These are phyloP conservation scores for Platycnemis pennipes DNA, from an alignment of 2,888 invertebrate species.

Conservation along the genomic window DNA sequence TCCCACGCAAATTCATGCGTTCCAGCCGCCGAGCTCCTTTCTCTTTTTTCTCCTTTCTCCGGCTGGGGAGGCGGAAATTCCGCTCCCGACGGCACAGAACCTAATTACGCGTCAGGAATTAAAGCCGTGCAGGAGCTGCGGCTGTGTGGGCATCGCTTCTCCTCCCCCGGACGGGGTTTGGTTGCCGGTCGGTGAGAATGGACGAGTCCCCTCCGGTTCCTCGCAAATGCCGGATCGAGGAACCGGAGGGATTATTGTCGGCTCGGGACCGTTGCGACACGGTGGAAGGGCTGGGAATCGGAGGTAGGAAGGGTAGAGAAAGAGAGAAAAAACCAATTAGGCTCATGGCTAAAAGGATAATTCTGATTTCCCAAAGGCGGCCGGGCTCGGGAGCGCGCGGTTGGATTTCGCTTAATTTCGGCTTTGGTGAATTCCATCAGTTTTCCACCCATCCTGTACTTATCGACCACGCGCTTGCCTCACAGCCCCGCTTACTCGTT, in stretches of 20 bases:
- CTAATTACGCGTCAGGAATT: not conserved
- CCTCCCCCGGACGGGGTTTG: not conserved
- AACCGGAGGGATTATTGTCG: conserved; percentile 17
- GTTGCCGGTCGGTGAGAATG: not conserved
- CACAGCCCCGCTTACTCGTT: not conserved
- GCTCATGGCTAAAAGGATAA: conserved; percentile 24
- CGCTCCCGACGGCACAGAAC: not conserved
- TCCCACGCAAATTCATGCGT: too few relatives aligned
- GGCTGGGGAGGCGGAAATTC: too few relatives aligned
- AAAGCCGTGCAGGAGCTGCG: not conserved
- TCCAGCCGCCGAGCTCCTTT: too few relatives aligned
- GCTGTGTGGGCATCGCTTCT: conserved; percentile 10
- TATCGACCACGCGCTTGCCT: conserved; percentile 14
- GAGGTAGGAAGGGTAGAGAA: not conserved
- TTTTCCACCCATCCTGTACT: not conserved
- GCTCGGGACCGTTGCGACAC: not conserved
- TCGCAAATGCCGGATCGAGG: not conserved
- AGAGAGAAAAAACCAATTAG: conserved; percentile 13
- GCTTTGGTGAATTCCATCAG: conserved; percentile 24
- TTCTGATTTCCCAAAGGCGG: conserved; percentile 36
- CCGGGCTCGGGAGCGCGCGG: not conserved
- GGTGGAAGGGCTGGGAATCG: not conserved
- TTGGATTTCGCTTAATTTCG: conserved; percentile 32
- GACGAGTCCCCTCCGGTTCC: not conserved
- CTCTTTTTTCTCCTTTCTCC: too few relatives aligned